phyloP scores from a whole-genome alignment of 2,113 vertebrate genomes.

The Rhinopomastus cyanomelas region DNA sequence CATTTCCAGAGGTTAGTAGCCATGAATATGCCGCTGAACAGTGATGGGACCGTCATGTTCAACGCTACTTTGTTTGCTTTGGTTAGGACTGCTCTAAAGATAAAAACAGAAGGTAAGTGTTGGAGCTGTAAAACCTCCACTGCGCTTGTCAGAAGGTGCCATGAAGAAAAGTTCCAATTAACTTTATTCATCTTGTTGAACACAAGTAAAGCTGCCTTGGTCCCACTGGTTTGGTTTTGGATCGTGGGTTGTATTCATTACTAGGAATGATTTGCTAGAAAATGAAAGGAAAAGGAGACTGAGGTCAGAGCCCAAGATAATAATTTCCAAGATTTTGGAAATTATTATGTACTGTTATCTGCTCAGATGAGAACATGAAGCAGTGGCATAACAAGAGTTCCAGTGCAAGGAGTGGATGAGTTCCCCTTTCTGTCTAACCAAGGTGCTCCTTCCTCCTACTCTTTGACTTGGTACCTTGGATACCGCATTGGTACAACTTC shows the following conservation, averaged over 20 bases:
- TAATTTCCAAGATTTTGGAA: background rate
- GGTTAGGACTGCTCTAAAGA: conserved; percentile 96
- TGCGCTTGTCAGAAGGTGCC: background rate
- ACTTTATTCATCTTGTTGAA: background rate
- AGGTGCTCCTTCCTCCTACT: background rate
- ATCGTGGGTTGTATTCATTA: background rate
- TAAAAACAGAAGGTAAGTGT: conserved; percentile 95
- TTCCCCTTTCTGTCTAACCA: background rate
- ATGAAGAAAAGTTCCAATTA: background rate
- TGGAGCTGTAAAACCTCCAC: background rate
- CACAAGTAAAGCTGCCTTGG: background rate
- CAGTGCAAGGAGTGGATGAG: background rate
- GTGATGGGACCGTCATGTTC: conserved; percentile 98
- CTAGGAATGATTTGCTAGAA: background rate
- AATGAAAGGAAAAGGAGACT: background rate
- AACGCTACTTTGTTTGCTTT: conserved; percentile 97
- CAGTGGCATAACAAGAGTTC: background rate
- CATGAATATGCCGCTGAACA: conserved; percentile 99
- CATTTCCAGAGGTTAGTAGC: conserved; percentile 90
- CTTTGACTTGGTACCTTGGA: background rate
- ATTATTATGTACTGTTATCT: background rate
- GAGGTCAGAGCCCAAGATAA: background rate
- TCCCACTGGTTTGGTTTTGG: background rate
- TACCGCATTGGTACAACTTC: background rate
- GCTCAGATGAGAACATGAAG: background rate